Percentiles rank a stretch among this genome's conserved stretches.
Evolutionary conservation across 2,113 vertebrate species (phyloP).

Genomic region (Paradisaea rubra): DNA sequence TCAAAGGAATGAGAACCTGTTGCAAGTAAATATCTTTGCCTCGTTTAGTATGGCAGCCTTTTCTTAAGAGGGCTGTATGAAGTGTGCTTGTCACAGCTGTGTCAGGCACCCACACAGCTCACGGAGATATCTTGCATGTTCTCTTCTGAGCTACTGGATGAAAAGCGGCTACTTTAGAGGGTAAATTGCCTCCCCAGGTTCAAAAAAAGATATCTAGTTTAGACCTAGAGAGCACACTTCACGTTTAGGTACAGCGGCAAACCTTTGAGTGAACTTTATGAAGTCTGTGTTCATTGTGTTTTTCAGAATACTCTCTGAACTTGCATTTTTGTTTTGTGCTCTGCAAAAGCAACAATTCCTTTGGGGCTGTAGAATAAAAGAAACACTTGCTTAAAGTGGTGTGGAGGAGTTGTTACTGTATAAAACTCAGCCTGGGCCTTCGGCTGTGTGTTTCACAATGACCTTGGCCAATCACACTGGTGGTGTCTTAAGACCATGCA

Average conservation of each 20-base stretch:
- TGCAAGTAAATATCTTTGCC: not conserved
- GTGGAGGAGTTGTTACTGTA: not conserved
- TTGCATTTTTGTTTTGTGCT: not conserved
- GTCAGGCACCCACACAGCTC: not conserved
- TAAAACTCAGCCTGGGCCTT: not conserved
- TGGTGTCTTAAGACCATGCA: not conserved
- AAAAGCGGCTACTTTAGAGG: not conserved
- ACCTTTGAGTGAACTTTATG: not conserved
- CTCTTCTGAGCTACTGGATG: not conserved
- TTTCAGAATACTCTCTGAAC: not conserved
- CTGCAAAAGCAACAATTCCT: not conserved
- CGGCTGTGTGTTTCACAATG: not conserved
- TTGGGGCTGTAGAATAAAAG: not conserved
- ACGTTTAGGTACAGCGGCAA: not conserved
- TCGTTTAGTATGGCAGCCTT: rapidly evolving
- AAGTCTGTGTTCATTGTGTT: not conserved
- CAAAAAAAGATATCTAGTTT: not conserved
- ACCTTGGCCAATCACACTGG: rapidly evolving
- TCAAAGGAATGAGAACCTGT: not conserved
- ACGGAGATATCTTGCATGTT: rapidly evolving
- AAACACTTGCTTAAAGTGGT: not conserved
- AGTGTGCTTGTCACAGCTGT: not conserved
- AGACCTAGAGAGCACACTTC: not conserved
- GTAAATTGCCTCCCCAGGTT: not conserved
- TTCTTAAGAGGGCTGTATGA: not conserved